Percentiles rank a stretch among this genome's conserved stretches.
These are phyloP conservation scores for Lithobates sylvaticus DNA, from an alignment of 2,797 vertebrate species.

Conservation along the genomic window DNA sequence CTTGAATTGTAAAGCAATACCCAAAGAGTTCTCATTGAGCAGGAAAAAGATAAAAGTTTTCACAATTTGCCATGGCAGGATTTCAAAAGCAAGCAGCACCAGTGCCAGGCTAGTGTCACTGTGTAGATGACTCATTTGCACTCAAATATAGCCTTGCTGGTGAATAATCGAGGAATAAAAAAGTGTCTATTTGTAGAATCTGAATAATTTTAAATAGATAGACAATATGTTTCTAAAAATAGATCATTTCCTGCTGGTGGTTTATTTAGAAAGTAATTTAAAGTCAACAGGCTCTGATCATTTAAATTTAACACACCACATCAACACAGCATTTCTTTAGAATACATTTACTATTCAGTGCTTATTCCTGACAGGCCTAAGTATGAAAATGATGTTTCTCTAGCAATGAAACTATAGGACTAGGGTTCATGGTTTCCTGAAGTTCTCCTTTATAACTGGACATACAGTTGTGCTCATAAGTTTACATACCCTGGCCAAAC, in stretches of 20 bases:
- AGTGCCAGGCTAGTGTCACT: conserved; percentile 32
- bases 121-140: conserved; percentile 48
- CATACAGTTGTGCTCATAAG: too few species aligned
- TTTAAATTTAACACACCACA: not conserved
- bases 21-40: too few species aligned
- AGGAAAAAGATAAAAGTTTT: conserved; percentile 44
- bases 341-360: not conserved
- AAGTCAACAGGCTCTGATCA: conserved; percentile 16
- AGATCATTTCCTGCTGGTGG: conserved; percentile 11
- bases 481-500: too few species aligned
- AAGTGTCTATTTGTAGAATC: conserved; percentile 39
- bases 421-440: too few species aligned
- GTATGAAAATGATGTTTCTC: too few species aligned
- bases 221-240: conserved; percentile 37
- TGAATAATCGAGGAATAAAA: conserved; percentile 1
- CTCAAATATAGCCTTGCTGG: conserved; percentile 33
- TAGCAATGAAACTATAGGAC: too few species aligned
- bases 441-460: too few species aligned
- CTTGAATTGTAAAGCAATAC: too few species aligned
- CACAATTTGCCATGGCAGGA: conserved; percentile 53
- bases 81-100: conserved; percentile 34
- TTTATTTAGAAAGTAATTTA: conserved; percentile 34
- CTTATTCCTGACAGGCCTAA: not conserved
- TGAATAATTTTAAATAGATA: conserved; percentile 46
- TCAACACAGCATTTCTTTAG: not conserved